A percentile compares a stretch with the other conserved stretches of the same genome.
phyloP scores from a whole-genome alignment of 2,888 invertebrate species.

The Timema cristinae region DNA sequence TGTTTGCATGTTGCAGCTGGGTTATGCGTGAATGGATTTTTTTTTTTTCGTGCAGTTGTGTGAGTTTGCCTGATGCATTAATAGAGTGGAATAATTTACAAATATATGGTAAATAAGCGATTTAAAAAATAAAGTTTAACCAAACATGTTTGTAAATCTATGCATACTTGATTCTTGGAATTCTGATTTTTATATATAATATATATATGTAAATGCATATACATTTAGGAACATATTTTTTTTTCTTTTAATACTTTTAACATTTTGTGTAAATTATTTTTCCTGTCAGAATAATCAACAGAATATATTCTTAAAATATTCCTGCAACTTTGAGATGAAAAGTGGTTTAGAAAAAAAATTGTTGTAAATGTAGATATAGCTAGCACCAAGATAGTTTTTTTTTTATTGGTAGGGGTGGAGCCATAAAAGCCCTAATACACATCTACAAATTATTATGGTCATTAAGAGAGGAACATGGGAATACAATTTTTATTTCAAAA shows the following conservation, averaged over 20 bases:
- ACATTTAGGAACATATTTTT: too few species aligned
- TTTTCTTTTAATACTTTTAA: too few species aligned
- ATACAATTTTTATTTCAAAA: too few species aligned
- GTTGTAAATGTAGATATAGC: too few species aligned
- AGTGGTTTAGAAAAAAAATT: too few species aligned
- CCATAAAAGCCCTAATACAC: too few species aligned
- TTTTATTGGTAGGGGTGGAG: too few species aligned
- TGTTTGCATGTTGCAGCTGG: background rate
- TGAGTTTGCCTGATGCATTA: slow-evolving; percentile 3
- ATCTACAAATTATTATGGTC: too few species aligned
- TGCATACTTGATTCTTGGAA: slow-evolving; percentile 29
- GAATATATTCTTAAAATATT: slow-evolving; percentile 14
- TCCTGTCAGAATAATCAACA: slow-evolving; percentile 27
- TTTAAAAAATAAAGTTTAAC: too few species aligned
- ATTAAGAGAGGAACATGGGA: too few species aligned
- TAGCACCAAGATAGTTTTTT: too few species aligned
- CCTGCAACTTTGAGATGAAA: too few species aligned
- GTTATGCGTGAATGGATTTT: background rate
- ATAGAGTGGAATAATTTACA: slow-evolving; percentile 13
- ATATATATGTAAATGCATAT: slow-evolving; percentile 18
- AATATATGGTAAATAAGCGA: slow-evolving; percentile 7
- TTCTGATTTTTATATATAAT: slow-evolving; percentile 25
- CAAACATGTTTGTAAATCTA: slow-evolving; percentile 27
- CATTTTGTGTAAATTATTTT: background rate
- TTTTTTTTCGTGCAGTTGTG: slow-evolving; percentile 1